Conservation (phyloP, 92 coral and sea anemone species). For the Actinostola sp. region DNA sequence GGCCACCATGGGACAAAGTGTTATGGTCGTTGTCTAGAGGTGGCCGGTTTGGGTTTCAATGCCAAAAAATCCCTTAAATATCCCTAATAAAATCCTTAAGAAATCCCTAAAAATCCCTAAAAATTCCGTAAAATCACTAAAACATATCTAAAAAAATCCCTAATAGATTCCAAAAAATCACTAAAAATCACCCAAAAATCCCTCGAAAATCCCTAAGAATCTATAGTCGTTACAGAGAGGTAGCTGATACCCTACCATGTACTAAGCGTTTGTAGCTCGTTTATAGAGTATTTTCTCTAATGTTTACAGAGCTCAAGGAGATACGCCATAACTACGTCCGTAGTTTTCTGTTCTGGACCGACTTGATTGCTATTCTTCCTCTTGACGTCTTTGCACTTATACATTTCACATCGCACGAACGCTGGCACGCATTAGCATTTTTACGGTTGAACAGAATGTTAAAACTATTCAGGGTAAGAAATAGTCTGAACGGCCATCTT, state of each 20-base stretch:
- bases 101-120: no score
- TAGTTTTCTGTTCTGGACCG: conserved; percentile 67
- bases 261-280: neutral
- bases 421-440: conserved; percentile 70
- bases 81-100: no score
- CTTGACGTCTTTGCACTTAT: conserved; percentile 55
- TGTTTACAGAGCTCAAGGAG: conserved; percentile 50
- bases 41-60: no score
- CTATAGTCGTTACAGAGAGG: no score
- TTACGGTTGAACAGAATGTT: conserved; percentile 71
- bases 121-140: no score
- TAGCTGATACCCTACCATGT: neutral
- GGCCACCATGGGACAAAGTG: no score
- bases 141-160: no score
- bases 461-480: conserved; percentile 70
- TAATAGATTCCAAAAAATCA: no score
- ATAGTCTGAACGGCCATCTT: neutral
- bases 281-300: neutral
- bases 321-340: conserved; percentile 64
- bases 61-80: no score
- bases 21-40: no score
- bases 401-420: conserved; percentile 15
- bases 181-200: no score
- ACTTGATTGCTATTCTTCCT: conserved; percentile 73
- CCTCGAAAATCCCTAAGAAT: no score